Evolutionary conservation across 1,140 invertebrate genomes (phyloP).

Genomic region (Steinernema khuongi): DNA sequence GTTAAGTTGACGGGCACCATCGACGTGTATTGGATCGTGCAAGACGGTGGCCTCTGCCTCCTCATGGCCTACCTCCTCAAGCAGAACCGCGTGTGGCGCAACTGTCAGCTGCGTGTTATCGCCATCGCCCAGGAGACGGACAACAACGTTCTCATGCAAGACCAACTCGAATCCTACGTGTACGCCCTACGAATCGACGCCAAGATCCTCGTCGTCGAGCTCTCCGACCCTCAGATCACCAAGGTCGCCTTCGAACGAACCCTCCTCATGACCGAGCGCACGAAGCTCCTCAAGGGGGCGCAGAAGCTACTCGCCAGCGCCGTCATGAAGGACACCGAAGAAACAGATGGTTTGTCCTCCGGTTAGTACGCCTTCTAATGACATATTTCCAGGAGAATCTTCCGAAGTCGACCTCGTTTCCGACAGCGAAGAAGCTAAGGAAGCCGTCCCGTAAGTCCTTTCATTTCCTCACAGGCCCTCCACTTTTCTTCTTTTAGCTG

Average conservation of each 20-base stretch:
- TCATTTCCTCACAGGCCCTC: too few species aligned
- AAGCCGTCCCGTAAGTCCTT: too few species aligned
- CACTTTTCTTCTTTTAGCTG: too few species aligned
- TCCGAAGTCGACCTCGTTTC: too few species aligned
- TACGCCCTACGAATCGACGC: conserved; percentile 95
- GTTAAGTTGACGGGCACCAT: conserved; percentile 72
- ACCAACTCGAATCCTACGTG: conserved; percentile 90
- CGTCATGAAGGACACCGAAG: too few species aligned
- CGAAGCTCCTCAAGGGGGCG: conserved; percentile 73
- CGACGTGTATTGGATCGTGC: conserved; percentile 75
- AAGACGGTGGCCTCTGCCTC: conserved; percentile 94
- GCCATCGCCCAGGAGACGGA: conserved; percentile 97
- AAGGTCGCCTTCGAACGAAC: conserved; percentile 97
- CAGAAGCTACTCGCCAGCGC: too few species aligned
- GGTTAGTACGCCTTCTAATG: too few species aligned
- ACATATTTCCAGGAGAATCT: conserved; percentile 11
- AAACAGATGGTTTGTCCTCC: too few species aligned
- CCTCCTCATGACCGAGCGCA: conserved; percentile 96
- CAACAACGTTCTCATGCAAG: conserved; percentile 99
- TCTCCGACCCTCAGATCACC: conserved; percentile 82
- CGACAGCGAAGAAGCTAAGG: too few species aligned
- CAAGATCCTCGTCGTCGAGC: conserved; percentile 64
- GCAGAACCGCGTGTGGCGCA: conserved; percentile 95
- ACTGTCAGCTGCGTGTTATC: conserved; percentile 95
- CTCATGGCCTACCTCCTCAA: conserved; percentile 89